Evolutionary conservation across 2,888 invertebrate genomes (phyloP).

Genomic region (Lathronympha strigana): DNA sequence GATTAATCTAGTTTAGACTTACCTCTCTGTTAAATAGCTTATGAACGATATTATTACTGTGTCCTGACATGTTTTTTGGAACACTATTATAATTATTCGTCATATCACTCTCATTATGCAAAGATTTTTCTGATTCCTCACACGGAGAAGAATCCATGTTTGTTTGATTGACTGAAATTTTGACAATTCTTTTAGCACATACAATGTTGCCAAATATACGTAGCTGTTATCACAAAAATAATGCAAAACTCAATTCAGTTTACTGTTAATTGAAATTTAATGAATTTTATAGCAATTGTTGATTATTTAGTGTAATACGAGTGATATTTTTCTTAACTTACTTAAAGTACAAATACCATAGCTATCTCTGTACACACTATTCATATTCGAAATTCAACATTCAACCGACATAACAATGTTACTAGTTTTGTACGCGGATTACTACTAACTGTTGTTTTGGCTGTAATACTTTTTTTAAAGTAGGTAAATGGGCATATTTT

Average conservation of each 20-base stretch:
- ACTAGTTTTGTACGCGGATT: background rate
- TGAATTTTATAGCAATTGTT: background rate
- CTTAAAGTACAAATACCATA: background rate
- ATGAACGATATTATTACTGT: constrained; percentile 71
- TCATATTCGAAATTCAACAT: background rate
- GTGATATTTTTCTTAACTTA: background rate
- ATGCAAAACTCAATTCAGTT: background rate
- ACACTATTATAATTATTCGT: constrained; percentile 59
- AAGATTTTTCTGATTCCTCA: constrained; percentile 66
- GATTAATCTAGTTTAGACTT: constrained; percentile 55
- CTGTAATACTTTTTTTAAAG: too few species aligned
- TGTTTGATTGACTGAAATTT: constrained; percentile 78
- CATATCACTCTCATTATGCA: constrained; percentile 60
- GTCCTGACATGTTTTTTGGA: constrained; percentile 57
- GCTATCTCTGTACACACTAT: constrained; percentile 12
- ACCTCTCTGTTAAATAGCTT: constrained; percentile 87
- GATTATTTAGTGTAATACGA: background rate
- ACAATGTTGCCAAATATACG: constrained; percentile 42
- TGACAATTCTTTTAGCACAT: constrained; percentile 52
- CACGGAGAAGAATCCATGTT: constrained; percentile 76
- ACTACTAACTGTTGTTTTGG: background rate
- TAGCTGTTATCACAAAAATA: background rate
- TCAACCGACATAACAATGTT: constrained; percentile 24
- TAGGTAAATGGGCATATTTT: too few species aligned
- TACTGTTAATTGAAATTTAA: background rate